Conservation (phyloP, 2,113 vertebrate genomes). For the Sturnus vulgaris region DNA sequence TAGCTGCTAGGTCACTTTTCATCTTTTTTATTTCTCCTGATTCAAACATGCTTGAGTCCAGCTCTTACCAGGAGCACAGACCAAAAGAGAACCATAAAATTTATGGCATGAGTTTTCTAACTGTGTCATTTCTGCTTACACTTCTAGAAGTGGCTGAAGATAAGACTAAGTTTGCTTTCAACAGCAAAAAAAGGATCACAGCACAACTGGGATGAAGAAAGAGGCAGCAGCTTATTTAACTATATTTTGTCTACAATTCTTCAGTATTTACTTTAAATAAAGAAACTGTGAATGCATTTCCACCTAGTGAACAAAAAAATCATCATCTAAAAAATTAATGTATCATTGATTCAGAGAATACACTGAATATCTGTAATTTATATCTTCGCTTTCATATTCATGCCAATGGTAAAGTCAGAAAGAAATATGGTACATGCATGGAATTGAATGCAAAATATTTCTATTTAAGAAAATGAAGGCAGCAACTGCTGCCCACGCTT, state of each 20-base stretch:
- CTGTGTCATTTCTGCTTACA: not conserved
- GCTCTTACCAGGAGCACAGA: not conserved
- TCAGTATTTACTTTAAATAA: not conserved
- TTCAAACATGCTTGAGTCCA: not conserved
- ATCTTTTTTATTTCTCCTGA: not conserved
- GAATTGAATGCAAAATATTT: not conserved
- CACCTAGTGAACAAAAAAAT: not conserved
- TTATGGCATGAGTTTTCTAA: not conserved
- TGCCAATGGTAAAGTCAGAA: not conserved
- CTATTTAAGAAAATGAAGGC: not conserved
- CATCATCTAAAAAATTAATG: not conserved
- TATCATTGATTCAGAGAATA: not conserved
- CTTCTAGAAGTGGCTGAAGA: not conserved
- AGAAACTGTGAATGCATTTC: not conserved
- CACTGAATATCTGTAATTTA: not conserved
- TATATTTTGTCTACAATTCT: not conserved
- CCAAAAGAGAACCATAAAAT: not conserved
- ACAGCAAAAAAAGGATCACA: not conserved
- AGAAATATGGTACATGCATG: not conserved
- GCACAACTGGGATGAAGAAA: not conserved
- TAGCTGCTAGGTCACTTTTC: not conserved
- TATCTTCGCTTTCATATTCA: not conserved
- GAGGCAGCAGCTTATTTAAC: not conserved
- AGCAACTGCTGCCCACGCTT: not conserved
- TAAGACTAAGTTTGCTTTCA: not conserved